Conservation (phyloP, 2,797 vertebrate genomes). For the Phoxinus dragarum region DNA sequence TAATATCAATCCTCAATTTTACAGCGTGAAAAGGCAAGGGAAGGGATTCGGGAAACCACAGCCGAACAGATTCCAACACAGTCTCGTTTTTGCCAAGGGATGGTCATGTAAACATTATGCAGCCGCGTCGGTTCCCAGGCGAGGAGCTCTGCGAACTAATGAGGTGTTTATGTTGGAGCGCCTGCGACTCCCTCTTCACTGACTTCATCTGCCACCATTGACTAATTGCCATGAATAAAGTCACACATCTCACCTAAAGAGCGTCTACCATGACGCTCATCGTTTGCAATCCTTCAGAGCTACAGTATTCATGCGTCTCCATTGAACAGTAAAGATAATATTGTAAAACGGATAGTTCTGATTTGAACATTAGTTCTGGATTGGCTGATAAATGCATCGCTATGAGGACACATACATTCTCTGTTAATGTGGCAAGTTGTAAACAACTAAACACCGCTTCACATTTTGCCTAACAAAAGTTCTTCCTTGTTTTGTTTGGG, state of each 20-base stretch:
- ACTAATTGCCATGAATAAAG: slow-evolving; percentile 28
- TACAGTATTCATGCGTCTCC: neutral
- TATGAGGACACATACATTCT: neutral
- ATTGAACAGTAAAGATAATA: neutral
- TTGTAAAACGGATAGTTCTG: neutral
- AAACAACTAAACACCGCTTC: neutral
- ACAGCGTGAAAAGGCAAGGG: neutral
- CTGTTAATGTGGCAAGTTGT: neutral
- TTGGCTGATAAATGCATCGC: neutral
- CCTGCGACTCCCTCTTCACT: slow-evolving; percentile 14
- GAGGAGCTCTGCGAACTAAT: slow-evolving; percentile 65
- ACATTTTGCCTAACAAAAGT: neutral
- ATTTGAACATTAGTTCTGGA: neutral
- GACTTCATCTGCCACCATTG: slow-evolving; percentile 13
- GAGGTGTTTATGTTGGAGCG: slow-evolving; percentile 69
- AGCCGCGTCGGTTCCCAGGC: slow-evolving; percentile 59
- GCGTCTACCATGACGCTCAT: neutral
- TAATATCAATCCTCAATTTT: neutral
- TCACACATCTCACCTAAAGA: neutral
- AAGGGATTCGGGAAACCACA: neutral
- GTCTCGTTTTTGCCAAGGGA: slow-evolving; percentile 27
- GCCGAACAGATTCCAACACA: slow-evolving; percentile 11
- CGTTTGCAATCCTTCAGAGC: neutral
- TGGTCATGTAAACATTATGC: slow-evolving; percentile 63
- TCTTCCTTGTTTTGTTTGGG: neutral